Evolutionary conservation across 2,113 vertebrate species (phyloP).

Genomic region (Corapipo altera): DNA sequence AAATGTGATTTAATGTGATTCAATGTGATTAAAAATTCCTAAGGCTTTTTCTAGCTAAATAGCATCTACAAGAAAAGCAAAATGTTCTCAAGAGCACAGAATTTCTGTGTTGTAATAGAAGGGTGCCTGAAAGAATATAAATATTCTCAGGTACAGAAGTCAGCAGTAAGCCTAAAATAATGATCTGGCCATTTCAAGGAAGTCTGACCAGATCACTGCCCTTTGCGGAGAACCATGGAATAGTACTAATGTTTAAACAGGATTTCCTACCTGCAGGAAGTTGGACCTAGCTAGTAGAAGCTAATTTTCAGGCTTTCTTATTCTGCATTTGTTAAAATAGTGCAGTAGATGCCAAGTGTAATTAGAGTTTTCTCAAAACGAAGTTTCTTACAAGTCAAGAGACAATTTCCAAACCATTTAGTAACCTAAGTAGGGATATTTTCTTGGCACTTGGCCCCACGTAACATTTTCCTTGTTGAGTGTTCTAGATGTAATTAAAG

Average conservation of each 20-base stretch:
- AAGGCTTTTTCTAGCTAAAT: background rate
- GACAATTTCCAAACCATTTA: background rate
- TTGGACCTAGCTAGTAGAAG: too few relatives aligned
- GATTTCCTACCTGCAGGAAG: too few relatives aligned
- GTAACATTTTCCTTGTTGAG: background rate
- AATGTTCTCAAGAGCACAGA: background rate
- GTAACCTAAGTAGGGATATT: background rate
- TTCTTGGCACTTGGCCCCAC: background rate
- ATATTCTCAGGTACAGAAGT: background rate
- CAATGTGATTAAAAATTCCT: background rate
- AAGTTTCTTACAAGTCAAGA: too few relatives aligned
- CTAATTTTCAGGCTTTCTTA: too few relatives aligned
- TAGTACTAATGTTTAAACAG: background rate
- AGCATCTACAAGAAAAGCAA: background rate
- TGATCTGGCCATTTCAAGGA: accelerated
- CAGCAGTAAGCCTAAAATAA: background rate
- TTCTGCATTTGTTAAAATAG: too few relatives aligned
- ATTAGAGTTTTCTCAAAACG: too few relatives aligned
- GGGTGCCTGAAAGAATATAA: background rate
- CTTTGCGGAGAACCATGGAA: background rate
- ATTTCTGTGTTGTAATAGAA: background rate
- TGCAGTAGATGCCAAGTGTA: too few relatives aligned
- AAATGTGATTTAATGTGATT: too few relatives aligned
- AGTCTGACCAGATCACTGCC: background rate
- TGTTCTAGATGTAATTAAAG: background rate